phyloP scores from a whole-genome alignment of 2,888 invertebrate species.

The Taphrorychus bicolor region DNA sequence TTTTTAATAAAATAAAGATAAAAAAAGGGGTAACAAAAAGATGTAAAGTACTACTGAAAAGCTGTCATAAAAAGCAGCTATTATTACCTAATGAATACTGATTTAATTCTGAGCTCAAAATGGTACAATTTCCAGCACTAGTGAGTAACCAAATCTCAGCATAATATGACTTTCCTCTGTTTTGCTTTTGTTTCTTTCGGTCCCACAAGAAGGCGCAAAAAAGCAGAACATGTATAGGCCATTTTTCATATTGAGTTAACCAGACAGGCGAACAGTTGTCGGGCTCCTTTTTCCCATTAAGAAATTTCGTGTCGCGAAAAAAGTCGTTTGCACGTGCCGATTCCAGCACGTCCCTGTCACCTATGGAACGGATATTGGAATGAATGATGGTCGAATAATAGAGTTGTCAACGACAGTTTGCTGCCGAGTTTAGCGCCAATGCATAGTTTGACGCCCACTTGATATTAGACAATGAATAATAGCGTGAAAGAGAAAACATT shows the following conservation, averaged over 20 bases:
- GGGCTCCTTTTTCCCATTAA: background rate
- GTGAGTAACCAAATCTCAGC: no score
- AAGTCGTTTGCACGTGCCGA: background rate
- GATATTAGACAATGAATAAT: background rate
- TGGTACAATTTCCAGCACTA: no score
- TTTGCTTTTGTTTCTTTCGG: background rate
- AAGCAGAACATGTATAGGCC: background rate
- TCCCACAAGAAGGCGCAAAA: background rate
- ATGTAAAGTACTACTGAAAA: no score
- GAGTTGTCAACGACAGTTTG: background rate
- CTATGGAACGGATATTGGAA: background rate
- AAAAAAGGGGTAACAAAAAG: no score
- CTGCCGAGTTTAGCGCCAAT: background rate
- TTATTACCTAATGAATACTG: no score
- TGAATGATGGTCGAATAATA: background rate
- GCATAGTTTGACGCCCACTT: background rate
- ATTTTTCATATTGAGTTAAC: constrained; percentile 1
- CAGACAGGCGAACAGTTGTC: constrained; percentile 1
- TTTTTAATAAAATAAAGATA: no score
- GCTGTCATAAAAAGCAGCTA: no score
- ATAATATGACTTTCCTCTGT: background rate
- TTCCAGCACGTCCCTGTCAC: background rate
- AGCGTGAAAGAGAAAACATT: no score
- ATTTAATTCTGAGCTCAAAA: no score
- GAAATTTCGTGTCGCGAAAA: constrained; percentile 4